These are phyloP conservation scores for Microcebus tavaratra DNA, from an alignment of 2,113 vertebrate species.

Conservation along the genomic window DNA sequence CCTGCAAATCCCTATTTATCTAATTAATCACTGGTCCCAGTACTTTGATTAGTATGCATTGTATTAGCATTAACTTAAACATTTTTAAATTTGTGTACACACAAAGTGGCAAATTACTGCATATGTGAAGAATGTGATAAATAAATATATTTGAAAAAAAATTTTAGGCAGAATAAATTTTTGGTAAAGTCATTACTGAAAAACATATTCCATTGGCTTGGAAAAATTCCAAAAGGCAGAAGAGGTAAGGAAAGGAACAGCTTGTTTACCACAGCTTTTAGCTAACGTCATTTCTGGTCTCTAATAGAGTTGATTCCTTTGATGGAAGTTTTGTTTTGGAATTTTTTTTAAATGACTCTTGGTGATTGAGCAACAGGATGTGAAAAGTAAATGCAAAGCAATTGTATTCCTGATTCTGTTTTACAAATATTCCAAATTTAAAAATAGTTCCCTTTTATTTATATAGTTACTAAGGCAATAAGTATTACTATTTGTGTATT, in stretches of 20 bases:
- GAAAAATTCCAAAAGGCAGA: not conserved
- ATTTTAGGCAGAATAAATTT: not conserved
- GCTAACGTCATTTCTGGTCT: not conserved
- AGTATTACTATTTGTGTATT: not conserved
- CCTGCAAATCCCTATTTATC: not conserved
- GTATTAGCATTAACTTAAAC: not conserved
- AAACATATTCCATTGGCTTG: not conserved
- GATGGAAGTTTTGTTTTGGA: not conserved
- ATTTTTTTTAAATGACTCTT: not conserved
- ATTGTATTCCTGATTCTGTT: constrained; percentile 20
- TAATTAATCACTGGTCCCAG: not conserved
- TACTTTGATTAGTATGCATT: not conserved
- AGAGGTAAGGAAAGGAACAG: not conserved
- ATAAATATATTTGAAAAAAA: constrained; percentile 52
- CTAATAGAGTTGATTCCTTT: not conserved
- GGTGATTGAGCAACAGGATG: not conserved
- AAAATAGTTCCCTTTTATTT: not conserved
- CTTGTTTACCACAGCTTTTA: not conserved
- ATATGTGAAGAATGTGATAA: constrained; percentile 26
- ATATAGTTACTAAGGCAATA: not conserved
- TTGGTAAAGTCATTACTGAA: not conserved
- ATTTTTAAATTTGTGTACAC: not conserved
- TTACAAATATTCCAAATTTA: constrained; percentile 37
- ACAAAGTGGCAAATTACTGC: not conserved
- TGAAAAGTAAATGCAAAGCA: not conserved